A percentile compares a stretch with the other conserved stretches of the same genome.
Evolutionary conservation across 2,113 vertebrate genomes (phyloP).

Genomic region (Gopherus evgoodei): DNA sequence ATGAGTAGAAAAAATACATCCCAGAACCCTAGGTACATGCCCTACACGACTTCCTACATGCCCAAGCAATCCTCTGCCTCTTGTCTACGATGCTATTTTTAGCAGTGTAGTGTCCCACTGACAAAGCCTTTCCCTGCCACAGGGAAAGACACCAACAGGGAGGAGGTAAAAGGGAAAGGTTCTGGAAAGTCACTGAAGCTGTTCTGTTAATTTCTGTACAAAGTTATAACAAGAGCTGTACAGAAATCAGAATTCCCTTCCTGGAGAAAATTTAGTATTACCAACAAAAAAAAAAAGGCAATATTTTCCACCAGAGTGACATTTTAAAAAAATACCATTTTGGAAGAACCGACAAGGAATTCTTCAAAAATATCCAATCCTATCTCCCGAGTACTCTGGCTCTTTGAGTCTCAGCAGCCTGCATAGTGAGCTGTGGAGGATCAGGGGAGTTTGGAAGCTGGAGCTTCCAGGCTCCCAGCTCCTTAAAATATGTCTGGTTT

Average conservation of each 20-base stretch:
- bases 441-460: background rate
- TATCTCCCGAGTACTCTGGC: background rate
- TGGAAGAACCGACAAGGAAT: background rate
- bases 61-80: background rate
- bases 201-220: background rate
- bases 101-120: background rate
- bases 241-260: background rate
- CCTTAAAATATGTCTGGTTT: background rate
- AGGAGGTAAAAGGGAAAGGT: background rate
- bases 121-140: background rate
- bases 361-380: background rate
- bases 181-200: background rate
- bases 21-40: background rate
- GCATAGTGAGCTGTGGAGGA: background rate
- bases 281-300: background rate
- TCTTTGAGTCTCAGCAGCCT: background rate
- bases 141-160: background rate
- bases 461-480: background rate
- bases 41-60: background rate
- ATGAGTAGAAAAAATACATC: background rate
- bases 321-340: background rate
- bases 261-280: background rate
- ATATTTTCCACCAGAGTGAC: background rate
- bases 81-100: background rate
- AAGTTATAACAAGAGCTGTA: background rate